Evolutionary conservation across 2,113 vertebrate genomes (phyloP), one percentile per base, ranked within the genome.

Genomic region (Eonycteris spelaea): DNA sequence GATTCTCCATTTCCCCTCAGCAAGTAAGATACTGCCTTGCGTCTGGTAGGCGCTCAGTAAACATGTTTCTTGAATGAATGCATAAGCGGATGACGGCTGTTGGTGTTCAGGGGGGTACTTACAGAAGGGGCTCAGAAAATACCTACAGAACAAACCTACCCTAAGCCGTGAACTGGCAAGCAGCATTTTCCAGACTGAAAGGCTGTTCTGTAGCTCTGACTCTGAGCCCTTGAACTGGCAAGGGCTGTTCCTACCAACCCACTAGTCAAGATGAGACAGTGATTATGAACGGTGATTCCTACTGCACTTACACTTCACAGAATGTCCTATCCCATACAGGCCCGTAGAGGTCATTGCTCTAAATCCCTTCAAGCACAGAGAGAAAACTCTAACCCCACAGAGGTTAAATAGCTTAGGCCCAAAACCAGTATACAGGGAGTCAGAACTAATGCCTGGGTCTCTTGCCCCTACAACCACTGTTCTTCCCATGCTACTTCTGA

Each of bases 141-240:
- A 14, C 18, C 24, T 16, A 30, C 21, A 75, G 35, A 35, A n/a
- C 28, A 45, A 51, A 15, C 35, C 14, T 0, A 3, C 24, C 59
- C 11, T 2, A 0, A 70, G 35, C 30, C 0, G 0, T 22, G 43
- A 7, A 45, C 7, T 30, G 18, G 14, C 26, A 22, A 8, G 13
- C 3, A 21, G 18, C 10, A 4, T 24, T 33, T 28, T 57, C n/a
- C 6, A 3, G 38, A 15, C 26, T 8, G 21, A 89, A 30, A 57
- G 1, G n/a, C 61, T 61, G 19, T 3, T 55, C 48, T 5, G 4
- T 51, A 51, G 33, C 11, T 28, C 61, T 21, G n/a, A 43, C 55
- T 33, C 68, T 26, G 21, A 38, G 8, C 33, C 86, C 55, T 30
- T 11, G 16, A 40, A 26, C 26, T 45, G 15, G 40, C 19, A 30